Evolutionary conservation across 2,888 invertebrate genomes (phyloP), one percentile per base, ranked within the genome.

Genomic region (Pseudococcus viburni): DNA sequence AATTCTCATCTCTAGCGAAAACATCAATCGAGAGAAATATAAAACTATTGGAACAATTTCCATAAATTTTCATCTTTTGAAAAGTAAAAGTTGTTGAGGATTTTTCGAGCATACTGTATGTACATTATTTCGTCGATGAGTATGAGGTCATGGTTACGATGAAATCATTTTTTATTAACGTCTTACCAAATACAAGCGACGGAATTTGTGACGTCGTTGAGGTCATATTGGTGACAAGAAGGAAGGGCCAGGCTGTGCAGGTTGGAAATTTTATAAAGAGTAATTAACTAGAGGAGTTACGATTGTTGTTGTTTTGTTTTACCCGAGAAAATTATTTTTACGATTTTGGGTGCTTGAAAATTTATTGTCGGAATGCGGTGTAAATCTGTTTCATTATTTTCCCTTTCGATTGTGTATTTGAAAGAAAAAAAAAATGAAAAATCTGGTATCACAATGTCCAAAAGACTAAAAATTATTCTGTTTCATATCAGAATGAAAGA

Each of bases 121-220:
- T 33, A 9, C 33, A 59, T 8, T 19, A 64, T 64, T 64, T 73
- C 19, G 15, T 73, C 33, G 73, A 33, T 33, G 33, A 15, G 17
- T 73, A 33, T 73, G 73, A 73, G 73, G 39, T 73, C 33, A 73
- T 33, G 39, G 73, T 33, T 15, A 73, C 73, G 17, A 73, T 73
- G 73, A 73, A 73, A 73, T 73, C 39, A 73, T 73, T 73, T 73
- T 33, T 73, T 73, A 73, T 73, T 73, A 73, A 73, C 33, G 73
- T 33, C 73, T 73, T 73, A 73, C 73, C 73, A 33, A 33, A 33
- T 26, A 64, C 64, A 3, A 22, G 64, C 15, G 33, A 73, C 4
- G 39, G 33, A 73, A 73, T 73, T 73, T 33, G n/a, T 73, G 33
- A 73, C 26, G 6, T 17, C 8, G 26, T 33, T 73, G 33, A 73